Base-by-base conservation (phyloP, 2,888 invertebrate genomes). In the Xanthia togata region DNA sequence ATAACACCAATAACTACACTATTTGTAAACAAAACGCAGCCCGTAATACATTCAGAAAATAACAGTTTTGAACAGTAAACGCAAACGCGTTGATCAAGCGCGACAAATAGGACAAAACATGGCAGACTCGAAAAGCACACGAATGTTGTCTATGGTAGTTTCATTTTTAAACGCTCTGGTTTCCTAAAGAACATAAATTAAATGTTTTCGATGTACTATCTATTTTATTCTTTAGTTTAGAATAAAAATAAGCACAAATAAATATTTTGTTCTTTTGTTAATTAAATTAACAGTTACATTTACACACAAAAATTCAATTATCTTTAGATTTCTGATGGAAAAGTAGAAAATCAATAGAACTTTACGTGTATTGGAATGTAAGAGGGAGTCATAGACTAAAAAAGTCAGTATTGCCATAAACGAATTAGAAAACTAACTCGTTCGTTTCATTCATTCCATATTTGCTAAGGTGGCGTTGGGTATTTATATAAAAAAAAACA, bases 41-140 rank as follows among this genome's bases (percentile, higher is more conserved):
- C 93, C 93, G 93, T 92, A 95, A 95, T 93, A 94, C 95, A 95
- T 95, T 95, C 94, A 93, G 93, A 95, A 95, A 95, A 93, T 94
- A 94, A 92, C 94, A 94, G 92, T 94, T 94, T 93, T 83, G 89
- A 93, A 94, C 93, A 93, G 91, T 93, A 94, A 94, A 93, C 95
- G 93, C 94, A 91, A 95, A 95, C 93, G 96, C 96, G 95, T 96
- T 94, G 94, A 94, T 94, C 95, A 95, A 96, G 95, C 96, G 96
- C 96, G 96, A 97, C 96, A 96, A 96, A 96, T 96, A 96, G 94
- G 95, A 96, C 96, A 96, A 96, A 97, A 97, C 96, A 97, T 97
- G 96, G 96, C 96, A 96, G 96, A 95, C 95, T 93, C 93, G 93
- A 95, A 95, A 95, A 94, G 94, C 94, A 93, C 93, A 94, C 91